Conservation (phyloP, 2,797 vertebrate genomes). For the Thaleichthys pacificus region DNA sequence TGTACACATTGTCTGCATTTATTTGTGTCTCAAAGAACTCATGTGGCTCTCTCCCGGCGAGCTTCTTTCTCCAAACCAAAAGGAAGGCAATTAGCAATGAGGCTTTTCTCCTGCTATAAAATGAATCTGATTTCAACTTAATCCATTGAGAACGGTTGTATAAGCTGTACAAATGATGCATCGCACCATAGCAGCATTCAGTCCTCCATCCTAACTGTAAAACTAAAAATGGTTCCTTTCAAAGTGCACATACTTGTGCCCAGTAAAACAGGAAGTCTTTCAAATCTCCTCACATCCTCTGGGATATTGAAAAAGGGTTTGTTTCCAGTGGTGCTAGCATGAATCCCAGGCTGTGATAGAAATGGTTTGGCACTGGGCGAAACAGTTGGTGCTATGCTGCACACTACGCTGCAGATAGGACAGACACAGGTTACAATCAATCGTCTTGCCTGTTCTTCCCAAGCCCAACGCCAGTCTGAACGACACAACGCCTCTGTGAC, state of each 20-base stretch:
- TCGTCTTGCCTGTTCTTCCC: no score
- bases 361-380: no score
- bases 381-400: no score
- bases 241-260: background rate
- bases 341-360: no score
- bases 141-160: slow-evolving; percentile 17
- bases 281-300: background rate
- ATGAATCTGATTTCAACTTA: slow-evolving; percentile 23
- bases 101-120: slow-evolving; percentile 22
- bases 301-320: no score
- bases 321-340: no score
- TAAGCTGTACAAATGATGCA: slow-evolving; percentile 16
- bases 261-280: background rate
- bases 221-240: background rate
- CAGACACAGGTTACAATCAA: no score
- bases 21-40: slow-evolving; percentile 57
- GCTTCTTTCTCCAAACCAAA: slow-evolving; percentile 37
- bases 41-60: slow-evolving; percentile 15
- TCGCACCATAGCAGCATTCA: slow-evolving; percentile 20
- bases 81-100: slow-evolving; percentile 53
- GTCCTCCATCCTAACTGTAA: slow-evolving; percentile 10
- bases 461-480: background rate
- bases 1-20: slow-evolving; percentile 55
- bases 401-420: no score
- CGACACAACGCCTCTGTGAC: background rate